Conservation (phyloP, 1,140 invertebrate species). For the Hydropsyche tenuis region DNA sequence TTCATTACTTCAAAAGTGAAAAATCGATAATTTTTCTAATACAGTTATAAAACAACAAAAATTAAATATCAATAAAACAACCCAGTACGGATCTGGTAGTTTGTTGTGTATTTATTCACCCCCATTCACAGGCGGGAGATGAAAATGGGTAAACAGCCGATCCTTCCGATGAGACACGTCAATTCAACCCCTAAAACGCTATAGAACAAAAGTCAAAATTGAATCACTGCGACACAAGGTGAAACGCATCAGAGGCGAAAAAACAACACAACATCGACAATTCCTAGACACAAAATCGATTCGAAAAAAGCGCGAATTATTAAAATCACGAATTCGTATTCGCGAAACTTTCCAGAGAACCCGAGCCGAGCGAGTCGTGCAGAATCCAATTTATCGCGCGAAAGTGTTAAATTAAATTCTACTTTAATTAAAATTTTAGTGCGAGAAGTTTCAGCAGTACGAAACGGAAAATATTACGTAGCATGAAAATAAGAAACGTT, state of each 20-base stretch:
- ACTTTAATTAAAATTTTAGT: constrained; percentile 16
- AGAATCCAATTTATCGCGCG: neutral
- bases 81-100: constrained; percentile 25
- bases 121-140: constrained; percentile 17
- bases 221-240: neutral
- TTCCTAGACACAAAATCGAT: neutral
- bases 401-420: constrained; percentile 18
- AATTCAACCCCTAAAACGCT: constrained; percentile 3
- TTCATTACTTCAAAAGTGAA: no score
- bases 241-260: neutral
- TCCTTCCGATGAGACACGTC: neutral
- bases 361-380: neutral
- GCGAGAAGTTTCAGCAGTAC: neutral
- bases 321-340: no score
- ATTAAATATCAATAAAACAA: no score
- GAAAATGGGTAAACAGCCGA: constrained; percentile 24
- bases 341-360: neutral
- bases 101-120: constrained; percentile 40
- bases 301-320: neutral
- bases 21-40: no score
- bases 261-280: neutral
- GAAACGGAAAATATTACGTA: no score
- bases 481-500: no score
- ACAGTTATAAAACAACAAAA: no score
- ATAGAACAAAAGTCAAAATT: neutral